Evolutionary conservation across 2,113 vertebrate species (phyloP), one percentile per base, ranked within the genome.

Genomic region (human): DNA sequence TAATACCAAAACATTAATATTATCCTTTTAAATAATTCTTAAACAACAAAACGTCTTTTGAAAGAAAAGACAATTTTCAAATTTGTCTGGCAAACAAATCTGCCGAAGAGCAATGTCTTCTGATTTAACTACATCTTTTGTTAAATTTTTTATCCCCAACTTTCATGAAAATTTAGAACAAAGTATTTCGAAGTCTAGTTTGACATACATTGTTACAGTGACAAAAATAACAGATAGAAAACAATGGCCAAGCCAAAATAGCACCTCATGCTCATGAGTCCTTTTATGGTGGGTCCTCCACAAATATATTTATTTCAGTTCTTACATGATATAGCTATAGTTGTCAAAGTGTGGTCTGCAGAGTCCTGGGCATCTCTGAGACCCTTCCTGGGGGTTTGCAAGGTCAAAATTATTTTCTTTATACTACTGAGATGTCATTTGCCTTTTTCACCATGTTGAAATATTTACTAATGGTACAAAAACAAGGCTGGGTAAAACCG

Each of bases 11-110:
- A 88, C 22, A 84, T 68, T 76, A 94, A 87, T 85, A 94, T 76
- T 85, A 64, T 20, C 23, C 61, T 7, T 80, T 84, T 38, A 94
- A 93, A 72, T 90, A 90, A 84, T 93, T 84, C 48, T 95, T 83
- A 90, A 89, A 78, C 7, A 89, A 81, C 12, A 90, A 84, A 89
- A 40, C 7, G 50, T 73, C 88, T 45, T 57, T 68, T 43, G 79
- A 97, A 93, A 83, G 8, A 89, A 52, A 89, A 38, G 32, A 68
- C 23, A 66, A 70, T 79, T 96, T 96, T 92, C 18, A 16, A 95
- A 76, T 78, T 80, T 86, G 38, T 93, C 38, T 91, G 50, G 14
- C 50, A 96, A 79, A 61, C 8, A 78, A 55, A 9, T 76, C 50
- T 89, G 35, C 43, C 22, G 66, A 92, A 59, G 25, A 72, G 48